Conservation (phyloP, 2,113 vertebrate species). For the Strix uralensis region DNA sequence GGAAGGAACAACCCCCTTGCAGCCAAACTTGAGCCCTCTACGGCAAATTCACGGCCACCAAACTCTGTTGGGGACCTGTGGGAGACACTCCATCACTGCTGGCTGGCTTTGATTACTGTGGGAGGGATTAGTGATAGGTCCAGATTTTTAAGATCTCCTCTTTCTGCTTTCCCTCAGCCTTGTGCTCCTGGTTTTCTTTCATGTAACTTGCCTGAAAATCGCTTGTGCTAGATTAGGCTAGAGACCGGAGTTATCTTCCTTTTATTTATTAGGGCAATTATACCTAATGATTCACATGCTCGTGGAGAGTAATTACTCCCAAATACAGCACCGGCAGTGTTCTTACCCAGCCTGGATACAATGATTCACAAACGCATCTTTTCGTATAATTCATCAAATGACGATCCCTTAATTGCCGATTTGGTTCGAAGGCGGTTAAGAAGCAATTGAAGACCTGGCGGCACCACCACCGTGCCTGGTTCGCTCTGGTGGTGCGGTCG, state of each 20-base stretch:
- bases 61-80: fast-evolving
- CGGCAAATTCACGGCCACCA: neutral
- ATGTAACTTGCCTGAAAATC: neutral
- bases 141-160: neutral
- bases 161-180: neutral
- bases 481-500: fast-evolving
- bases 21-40: neutral
- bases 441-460: fast-evolving
- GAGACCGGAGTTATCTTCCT: constrained; percentile 35
- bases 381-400: neutral
- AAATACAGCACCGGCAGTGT: neutral
- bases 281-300: constrained; percentile 60
- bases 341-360: neutral
- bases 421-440: neutral
- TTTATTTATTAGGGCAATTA: constrained; percentile 66
- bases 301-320: constrained; percentile 47
- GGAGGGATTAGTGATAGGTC: neutral
- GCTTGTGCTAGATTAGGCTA: neutral
- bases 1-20: neutral
- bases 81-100: neutral
- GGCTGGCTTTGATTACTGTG: fast-evolving
- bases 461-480: fast-evolving
- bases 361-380: constrained; percentile 13
- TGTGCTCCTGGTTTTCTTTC: neutral
- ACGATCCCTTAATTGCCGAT: neutral